A percentile compares a stretch with the other conserved stretches of the same genome.
phyloP scores from a whole-genome alignment of 1,140 invertebrate species.

The Anastrepha obliqua region DNA sequence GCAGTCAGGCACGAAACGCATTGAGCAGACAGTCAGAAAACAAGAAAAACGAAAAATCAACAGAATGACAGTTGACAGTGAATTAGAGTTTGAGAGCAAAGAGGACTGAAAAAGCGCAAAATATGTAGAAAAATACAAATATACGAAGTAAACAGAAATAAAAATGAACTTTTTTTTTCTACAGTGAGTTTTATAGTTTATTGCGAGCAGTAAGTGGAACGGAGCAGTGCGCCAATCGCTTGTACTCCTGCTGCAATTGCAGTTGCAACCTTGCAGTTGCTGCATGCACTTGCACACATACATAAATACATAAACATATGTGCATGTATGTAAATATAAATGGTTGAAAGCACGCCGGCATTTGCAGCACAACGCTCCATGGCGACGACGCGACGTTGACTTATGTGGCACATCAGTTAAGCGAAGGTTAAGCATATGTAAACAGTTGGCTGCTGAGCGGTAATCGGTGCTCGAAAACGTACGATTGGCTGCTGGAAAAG shows the following conservation, averaged over 20 bases:
- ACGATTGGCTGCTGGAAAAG: constrained; percentile 14
- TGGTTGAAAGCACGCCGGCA: not conserved
- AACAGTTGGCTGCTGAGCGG: constrained; percentile 21
- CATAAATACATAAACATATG: no score
- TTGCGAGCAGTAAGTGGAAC: not conserved
- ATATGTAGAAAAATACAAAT: not conserved
- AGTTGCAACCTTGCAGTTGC: constrained; percentile 29
- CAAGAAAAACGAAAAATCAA: not conserved
- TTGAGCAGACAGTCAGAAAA: not conserved
- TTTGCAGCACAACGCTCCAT: not conserved
- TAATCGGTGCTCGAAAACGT: not conserved
- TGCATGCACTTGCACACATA: not conserved
- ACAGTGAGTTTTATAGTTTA: not conserved
- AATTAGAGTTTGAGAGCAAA: constrained; percentile 29
- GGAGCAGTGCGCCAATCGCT: not conserved
- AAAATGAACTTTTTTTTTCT: not conserved
- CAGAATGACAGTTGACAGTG: constrained; percentile 48
- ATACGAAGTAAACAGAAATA: not conserved
- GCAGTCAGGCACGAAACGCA: not conserved
- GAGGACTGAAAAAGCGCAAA: not conserved
- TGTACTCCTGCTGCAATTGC: not conserved
- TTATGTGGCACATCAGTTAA: constrained; percentile 51
- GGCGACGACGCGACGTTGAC: not conserved
- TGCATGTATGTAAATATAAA: not conserved
- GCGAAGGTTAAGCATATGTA: constrained; percentile 49